A percentile compares a stretch with the other conserved stretches of the same genome.
phyloP scores from a whole-genome alignment of 2,113 vertebrate genomes.

The Halichoerus grypus region DNA sequence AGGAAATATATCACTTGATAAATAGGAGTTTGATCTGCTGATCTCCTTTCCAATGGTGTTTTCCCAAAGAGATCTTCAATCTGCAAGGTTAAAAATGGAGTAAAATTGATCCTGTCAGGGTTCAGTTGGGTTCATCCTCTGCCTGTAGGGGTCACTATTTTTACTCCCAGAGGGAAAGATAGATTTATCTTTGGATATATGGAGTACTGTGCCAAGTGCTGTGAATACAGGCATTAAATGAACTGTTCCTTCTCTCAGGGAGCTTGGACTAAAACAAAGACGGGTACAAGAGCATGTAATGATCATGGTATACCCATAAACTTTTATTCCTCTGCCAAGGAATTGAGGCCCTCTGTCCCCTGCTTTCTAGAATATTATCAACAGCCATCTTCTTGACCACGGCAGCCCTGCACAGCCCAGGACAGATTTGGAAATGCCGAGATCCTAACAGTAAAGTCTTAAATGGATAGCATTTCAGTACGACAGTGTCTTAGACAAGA shows the following conservation, averaged over 20 bases:
- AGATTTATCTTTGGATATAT: not conserved
- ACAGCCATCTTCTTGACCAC: not conserved
- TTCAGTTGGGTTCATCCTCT: not conserved
- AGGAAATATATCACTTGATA: not conserved
- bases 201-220: not conserved
- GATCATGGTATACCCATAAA: not conserved
- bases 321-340: not conserved
- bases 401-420: not conserved
- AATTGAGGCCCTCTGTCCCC: not conserved
- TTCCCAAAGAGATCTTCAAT: not conserved
- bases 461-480: not conserved
- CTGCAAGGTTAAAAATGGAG: not conserved
- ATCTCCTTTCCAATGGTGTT: not conserved
- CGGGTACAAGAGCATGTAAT: not conserved
- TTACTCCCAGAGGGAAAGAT: not conserved
- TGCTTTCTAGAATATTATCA: not conserved
- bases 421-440: not conserved
- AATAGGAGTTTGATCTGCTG: not conserved
- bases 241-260: not conserved
- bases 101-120: not conserved
- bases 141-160: not conserved
- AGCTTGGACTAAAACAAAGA: not conserved
- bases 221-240: not conserved
- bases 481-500: not conserved
- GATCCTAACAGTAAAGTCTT: not conserved